Evolutionary conservation across 2,113 vertebrate species (phyloP), one percentile per base, ranked within the genome.

Genomic region (Microtus oregoni): DNA sequence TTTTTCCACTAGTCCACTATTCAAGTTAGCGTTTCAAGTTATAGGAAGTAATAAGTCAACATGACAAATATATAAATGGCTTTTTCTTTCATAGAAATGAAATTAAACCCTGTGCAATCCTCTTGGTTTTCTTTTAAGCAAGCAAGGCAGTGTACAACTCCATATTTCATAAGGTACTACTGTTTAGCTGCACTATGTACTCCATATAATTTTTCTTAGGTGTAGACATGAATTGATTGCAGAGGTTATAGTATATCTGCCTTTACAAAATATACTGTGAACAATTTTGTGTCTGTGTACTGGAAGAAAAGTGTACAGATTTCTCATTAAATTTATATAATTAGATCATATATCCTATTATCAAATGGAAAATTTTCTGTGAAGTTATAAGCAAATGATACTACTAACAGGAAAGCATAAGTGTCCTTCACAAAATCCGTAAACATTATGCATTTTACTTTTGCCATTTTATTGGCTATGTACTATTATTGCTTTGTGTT

Each of bases 71-170:
- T 67, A 61, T 26, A 50, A 95, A 50, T 38, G 68, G 87, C 17
- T 26, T 65, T 78, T 93, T 91, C 52, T 78, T 87, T 93, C 82
- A 86, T 41, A 15, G 72, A 92, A 94, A 81, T 75, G 5, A 28
- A 87, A 82, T 68, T 50, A 82, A 95, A 82, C 19, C 86, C 7
- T 20, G 73, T 81, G 8, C 28, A 96, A 50, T 92, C 58, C 20
- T 81, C 55, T 81, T 87, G 58, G 8, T 7, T 61, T 77, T 89
- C 22, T 47, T 86, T 87, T 58, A 70, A 38, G 19, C 24, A 81
- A 76, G 75, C 41, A 92, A 50, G 17, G 22, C 72, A 85, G 3
- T 35, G 4, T 22, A 47, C 6, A 65, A 79, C 73, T 95, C 38
- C 89, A 30, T 89, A 86, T 58, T 85, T 35, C 4, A 83, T 76